A percentile compares a stretch with the other conserved stretches of the same genome.
Conservation (phyloP, 2,113 vertebrate species). For the Camelus bactrianus region DNA sequence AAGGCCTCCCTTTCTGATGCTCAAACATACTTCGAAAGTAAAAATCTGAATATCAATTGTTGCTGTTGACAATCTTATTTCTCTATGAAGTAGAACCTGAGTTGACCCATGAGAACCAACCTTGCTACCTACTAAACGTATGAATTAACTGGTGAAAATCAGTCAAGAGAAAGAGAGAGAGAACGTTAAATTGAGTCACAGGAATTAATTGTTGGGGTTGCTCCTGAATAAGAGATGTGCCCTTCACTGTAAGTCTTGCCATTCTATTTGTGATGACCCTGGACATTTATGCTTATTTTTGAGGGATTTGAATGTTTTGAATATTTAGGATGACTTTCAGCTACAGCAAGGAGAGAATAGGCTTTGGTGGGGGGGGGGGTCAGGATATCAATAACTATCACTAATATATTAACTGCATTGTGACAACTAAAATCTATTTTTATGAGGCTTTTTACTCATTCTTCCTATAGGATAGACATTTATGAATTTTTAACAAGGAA, state of each 20-base stretch:
- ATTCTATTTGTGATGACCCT: not conserved
- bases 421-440: not conserved
- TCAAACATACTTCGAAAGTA: not conserved
- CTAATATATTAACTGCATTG: not conserved
- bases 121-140: not conserved
- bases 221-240: not conserved
- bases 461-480: not conserved
- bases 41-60: not conserved
- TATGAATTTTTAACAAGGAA: conserved; percentile 13
- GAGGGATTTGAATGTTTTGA: not conserved
- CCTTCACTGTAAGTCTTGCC: not conserved
- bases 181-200: not conserved
- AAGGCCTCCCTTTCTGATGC: not conserved
- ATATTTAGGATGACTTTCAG: not conserved
- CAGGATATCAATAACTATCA: not conserved
- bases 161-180: not conserved
- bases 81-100: not conserved
- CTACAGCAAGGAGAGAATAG: not conserved
- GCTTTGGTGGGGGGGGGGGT: not conserved
- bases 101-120: not conserved
- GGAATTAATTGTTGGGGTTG: not conserved
- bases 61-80: not conserved
- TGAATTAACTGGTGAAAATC: not conserved
- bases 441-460: not conserved
- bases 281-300: not conserved